Evolutionary conservation across 2,113 vertebrate species (phyloP).

Genomic region (Rhagologus leucostigma): DNA sequence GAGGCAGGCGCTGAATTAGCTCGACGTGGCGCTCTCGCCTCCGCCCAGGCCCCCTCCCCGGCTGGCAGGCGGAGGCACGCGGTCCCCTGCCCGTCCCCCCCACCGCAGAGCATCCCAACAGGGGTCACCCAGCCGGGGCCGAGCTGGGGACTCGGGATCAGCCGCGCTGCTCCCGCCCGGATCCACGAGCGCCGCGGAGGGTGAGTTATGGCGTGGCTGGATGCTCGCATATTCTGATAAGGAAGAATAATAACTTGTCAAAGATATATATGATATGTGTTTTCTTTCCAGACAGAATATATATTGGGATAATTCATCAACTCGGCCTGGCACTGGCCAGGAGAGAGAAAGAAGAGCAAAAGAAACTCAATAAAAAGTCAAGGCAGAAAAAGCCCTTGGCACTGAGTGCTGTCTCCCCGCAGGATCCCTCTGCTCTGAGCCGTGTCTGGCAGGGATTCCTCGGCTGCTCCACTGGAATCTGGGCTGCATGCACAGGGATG

Average conservation of each 20-base stretch:
- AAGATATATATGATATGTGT: constrained; percentile 80
- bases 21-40: neutral
- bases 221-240: constrained; percentile 76
- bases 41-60: neutral
- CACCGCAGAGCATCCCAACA: fast-evolving
- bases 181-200: neutral
- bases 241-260: constrained; percentile 84
- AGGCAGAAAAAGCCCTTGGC: neutral
- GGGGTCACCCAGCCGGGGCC: fast-evolving
- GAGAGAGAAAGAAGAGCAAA: neutral
- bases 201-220: constrained; percentile 59
- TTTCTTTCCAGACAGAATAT: constrained; percentile 73
- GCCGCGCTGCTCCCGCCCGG: neutral
- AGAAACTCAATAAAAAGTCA: neutral
- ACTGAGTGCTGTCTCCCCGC: fast-evolving
- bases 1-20: constrained; percentile 16
- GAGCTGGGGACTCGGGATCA: fast-evolving
- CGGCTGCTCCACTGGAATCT: fast-evolving
- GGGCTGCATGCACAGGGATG: neutral
- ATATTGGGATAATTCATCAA: constrained; percentile 81
- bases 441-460: neutral
- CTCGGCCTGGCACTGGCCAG: constrained; percentile 39
- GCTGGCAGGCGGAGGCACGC: neutral
- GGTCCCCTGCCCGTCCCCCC: neutral
- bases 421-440: neutral